These are phyloP conservation scores for Trachelus stipa DNA, from an alignment of 2,888 invertebrate genomes.

Conservation along the genomic window DNA sequence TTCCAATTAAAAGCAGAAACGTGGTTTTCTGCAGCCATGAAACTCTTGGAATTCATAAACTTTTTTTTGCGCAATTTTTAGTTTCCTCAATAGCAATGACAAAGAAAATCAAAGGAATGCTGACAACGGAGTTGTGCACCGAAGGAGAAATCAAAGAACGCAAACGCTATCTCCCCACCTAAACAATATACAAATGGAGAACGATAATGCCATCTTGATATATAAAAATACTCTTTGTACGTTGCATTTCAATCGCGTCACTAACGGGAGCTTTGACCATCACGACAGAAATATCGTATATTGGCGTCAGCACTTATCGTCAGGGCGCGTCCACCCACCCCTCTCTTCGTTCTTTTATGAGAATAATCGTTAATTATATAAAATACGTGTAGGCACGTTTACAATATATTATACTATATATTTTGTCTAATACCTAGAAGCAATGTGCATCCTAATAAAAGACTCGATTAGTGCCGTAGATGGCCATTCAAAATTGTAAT, in stretches of 20 bases:
- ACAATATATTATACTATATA: slow-evolving; percentile 12
- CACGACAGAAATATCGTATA: not conserved
- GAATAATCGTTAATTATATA: not conserved
- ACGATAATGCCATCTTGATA: not conserved
- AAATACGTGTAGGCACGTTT: slow-evolving; percentile 9
- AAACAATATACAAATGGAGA: not conserved
- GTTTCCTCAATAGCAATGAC: not conserved
- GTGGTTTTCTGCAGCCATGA: not conserved
- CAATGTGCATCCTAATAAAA: slow-evolving; percentile 15
- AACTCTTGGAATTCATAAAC: not conserved
- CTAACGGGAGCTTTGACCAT: not conserved
- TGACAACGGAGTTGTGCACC: not conserved
- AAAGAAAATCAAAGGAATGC: not conserved
- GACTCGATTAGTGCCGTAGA: slow-evolving; percentile 25
- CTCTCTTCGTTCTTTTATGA: not conserved
- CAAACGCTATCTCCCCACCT: not conserved
- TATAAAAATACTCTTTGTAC: not conserved
- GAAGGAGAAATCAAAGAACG: not conserved
- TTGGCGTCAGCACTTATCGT: not conserved
- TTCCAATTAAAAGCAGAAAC: not conserved
- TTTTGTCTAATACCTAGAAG: slow-evolving; percentile 2
- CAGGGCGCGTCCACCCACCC: not conserved
- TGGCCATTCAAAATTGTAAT: slow-evolving; percentile 12
- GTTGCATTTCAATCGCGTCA: not conserved
- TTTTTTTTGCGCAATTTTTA: not conserved